These are phyloP conservation scores for Xiphorhynchus erythropygius DNA, from an alignment of 2,797 vertebrate species.

Conservation along the genomic window DNA sequence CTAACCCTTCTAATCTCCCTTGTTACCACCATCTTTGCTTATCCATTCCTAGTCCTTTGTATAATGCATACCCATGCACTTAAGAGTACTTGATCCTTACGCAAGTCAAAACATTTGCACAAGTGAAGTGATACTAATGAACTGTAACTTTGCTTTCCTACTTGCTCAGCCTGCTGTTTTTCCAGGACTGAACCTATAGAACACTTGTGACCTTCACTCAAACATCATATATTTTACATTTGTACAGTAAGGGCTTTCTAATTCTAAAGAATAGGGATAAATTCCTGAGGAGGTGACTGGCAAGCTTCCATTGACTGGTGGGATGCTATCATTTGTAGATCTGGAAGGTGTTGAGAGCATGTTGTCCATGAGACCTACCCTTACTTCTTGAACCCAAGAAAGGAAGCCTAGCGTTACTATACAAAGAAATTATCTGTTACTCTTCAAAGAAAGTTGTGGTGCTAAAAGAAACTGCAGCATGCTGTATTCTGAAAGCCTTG, in stretches of 20 bases:
- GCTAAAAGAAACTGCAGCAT: not conserved
- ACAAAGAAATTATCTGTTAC: not conserved
- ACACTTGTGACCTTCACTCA: not conserved
- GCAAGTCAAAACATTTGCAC: not conserved
- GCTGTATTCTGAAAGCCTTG: not conserved
- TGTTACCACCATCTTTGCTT: not conserved
- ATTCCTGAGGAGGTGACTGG: not conserved
- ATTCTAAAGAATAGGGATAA: not conserved
- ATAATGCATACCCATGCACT: not conserved
- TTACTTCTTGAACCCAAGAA: not conserved
- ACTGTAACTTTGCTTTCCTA: not conserved
- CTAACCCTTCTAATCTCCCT: not conserved
- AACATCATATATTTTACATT: not conserved
- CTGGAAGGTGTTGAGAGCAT: not conserved
- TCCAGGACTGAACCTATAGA: not conserved
- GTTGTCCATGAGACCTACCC: not conserved
- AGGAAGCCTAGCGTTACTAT: not conserved
- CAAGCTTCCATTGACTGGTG: not conserved
- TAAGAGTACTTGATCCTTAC: not conserved
- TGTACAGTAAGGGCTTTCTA: not conserved
- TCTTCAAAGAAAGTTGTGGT: not conserved
- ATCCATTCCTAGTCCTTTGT: not conserved
- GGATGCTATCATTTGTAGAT: not conserved
- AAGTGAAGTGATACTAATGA: not conserved
- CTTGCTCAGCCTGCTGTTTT: not conserved